A percentile compares a stretch with the other conserved stretches of the same genome.
Conservation (phyloP, 2,888 invertebrate species). For the Plusia festucae region DNA sequence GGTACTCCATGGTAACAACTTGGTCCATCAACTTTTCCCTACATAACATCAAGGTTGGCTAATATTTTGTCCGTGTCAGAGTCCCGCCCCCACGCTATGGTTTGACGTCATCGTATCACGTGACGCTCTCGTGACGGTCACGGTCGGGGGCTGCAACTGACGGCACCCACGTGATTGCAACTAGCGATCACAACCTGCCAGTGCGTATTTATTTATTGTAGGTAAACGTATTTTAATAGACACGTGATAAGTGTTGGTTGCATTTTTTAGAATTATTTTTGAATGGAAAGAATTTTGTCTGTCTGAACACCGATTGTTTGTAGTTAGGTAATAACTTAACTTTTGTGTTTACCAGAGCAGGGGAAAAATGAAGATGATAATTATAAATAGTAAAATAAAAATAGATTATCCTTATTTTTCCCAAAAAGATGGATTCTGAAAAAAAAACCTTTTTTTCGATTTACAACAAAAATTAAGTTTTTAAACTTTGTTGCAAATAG, state of each 20-base stretch:
- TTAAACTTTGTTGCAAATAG: too few species aligned
- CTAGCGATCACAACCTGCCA: not conserved
- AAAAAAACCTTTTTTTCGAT: too few species aligned
- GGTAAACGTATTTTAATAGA: not conserved
- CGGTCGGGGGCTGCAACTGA: slow-evolving; percentile 17
- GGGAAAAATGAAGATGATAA: too few species aligned
- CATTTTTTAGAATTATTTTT: not conserved
- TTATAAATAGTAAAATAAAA: too few species aligned
- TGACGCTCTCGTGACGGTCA: slow-evolving; percentile 17
- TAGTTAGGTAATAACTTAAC: too few species aligned
- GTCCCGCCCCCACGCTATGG: not conserved
- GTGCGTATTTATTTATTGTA: not conserved
- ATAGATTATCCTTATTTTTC: too few species aligned
- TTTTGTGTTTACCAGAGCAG: too few species aligned
- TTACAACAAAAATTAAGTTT: too few species aligned
- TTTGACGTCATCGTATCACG: slow-evolving; percentile 41
- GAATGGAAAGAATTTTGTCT: not conserved
- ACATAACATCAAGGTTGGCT: not conserved
- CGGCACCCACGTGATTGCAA: slow-evolving; percentile 21
- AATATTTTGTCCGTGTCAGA: not conserved
- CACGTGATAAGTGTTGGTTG: not conserved
- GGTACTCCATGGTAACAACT: too few species aligned
- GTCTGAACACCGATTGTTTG: not conserved
- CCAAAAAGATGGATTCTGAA: too few species aligned
- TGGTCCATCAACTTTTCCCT: too few species aligned